Evolutionary conservation across 2,113 vertebrate genomes (phyloP).

Genomic region (Ceyx melanurus): DNA sequence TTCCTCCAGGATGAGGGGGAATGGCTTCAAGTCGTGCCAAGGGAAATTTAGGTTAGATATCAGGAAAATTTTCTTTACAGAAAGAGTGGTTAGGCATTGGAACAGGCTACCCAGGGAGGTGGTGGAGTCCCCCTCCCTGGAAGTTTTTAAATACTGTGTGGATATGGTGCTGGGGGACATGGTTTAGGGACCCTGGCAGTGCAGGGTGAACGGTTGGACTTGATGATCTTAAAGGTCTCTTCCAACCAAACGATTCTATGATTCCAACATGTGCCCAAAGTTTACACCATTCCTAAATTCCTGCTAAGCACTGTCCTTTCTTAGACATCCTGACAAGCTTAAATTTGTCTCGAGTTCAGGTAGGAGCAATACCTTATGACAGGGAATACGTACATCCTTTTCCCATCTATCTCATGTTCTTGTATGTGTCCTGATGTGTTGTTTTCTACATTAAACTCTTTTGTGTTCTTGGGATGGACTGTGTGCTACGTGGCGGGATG

Average conservation of each 20-base stretch:
- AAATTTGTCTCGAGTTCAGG: not conserved
- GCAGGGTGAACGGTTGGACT: too few species aligned
- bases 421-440: accelerated
- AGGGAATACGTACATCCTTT: not conserved
- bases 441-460: not conserved
- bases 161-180: too few species aligned
- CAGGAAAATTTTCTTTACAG: too few species aligned
- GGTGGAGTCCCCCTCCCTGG: too few species aligned
- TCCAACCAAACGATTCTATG: too few species aligned
- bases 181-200: too few species aligned
- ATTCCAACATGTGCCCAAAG: accelerated
- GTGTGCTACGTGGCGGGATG: not conserved
- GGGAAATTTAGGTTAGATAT: too few species aligned
- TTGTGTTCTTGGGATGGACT: not conserved
- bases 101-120: too few species aligned
- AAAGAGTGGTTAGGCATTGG: too few species aligned
- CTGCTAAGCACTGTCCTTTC: not conserved
- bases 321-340: not conserved
- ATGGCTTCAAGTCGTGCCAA: too few species aligned
- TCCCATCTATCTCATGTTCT: not conserved
- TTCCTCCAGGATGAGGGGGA: not conserved
- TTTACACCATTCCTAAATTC: not conserved
- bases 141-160: too few species aligned
- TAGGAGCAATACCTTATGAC: not conserved
- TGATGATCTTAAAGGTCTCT: too few species aligned